A percentile compares a stretch with the other conserved stretches of the same genome.
phyloP scores from a whole-genome alignment of 2,888 invertebrate genomes.

The Belgica antarctica region DNA sequence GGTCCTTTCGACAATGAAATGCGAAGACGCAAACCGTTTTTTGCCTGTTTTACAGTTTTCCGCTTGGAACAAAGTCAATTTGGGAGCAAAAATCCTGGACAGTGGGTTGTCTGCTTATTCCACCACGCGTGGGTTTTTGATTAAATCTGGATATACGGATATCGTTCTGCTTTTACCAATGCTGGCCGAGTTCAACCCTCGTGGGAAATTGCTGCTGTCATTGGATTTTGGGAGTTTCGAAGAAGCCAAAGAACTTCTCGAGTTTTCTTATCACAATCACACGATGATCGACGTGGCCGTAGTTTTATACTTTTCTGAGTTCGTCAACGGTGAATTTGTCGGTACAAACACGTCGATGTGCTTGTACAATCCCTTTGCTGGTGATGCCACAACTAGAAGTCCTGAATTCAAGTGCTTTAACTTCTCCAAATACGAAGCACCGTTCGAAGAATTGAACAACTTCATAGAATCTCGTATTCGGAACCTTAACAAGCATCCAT shows the following conservation, averaged over 20 bases:
- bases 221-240: neutral
- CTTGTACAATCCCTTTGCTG: neutral
- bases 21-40: too few relatives aligned
- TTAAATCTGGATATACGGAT: too few relatives aligned
- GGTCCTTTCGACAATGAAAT: too few relatives aligned
- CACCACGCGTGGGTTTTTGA: too few relatives aligned
- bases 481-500: neutral
- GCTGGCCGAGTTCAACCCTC: too few relatives aligned
- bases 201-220: neutral
- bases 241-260: neutral
- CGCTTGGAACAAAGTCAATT: too few relatives aligned
- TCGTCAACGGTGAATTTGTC: neutral
- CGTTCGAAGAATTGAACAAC: neutral
- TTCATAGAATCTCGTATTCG: neutral
- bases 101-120: too few relatives aligned
- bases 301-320: neutral
- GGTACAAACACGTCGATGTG: neutral
- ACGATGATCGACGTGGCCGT: neutral
- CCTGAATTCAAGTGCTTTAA: neutral
- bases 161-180: too few relatives aligned
- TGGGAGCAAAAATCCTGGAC: too few relatives aligned
- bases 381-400: neutral
- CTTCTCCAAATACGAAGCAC: neutral
- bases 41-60: too few relatives aligned
- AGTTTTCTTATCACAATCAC: neutral